Conservation (phyloP, 2,888 invertebrate species). For the Julus scanicus region DNA sequence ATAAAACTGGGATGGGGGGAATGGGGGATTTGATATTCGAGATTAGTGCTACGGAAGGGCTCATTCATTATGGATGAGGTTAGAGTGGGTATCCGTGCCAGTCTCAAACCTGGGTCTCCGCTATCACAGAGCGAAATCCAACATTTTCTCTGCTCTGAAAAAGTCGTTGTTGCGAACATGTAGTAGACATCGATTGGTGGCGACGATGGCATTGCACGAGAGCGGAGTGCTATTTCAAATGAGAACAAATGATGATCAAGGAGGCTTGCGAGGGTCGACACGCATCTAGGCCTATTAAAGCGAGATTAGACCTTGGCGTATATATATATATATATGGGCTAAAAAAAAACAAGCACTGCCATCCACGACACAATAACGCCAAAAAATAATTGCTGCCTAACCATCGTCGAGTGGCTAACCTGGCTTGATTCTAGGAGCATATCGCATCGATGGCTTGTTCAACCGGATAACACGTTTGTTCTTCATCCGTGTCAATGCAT, state of each 20-base stretch:
- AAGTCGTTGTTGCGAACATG: background rate
- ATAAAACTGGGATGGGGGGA: background rate
- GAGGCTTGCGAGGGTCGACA: background rate
- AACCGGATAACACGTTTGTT: background rate
- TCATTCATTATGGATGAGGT: slow-evolving; percentile 40
- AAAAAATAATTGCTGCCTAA: background rate
- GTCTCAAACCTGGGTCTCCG: background rate
- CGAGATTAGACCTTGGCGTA: slow-evolving; percentile 12
- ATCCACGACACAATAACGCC: slow-evolving; percentile 22
- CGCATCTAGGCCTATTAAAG: slow-evolving; percentile 15
- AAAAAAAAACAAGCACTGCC: background rate
- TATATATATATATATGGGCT: background rate
- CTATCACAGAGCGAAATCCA: background rate
- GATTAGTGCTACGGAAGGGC: background rate
- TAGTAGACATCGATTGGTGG: background rate
- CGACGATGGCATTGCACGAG: background rate
- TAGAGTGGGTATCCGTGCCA: slow-evolving; percentile 3
- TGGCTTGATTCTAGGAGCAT: background rate
- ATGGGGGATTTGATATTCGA: background rate
- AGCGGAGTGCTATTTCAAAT: background rate
- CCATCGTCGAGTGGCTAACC: background rate
- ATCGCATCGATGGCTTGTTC: background rate
- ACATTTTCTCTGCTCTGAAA: background rate
- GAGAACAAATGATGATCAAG: slow-evolving; percentile 36
- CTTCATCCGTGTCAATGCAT: background rate